Evolutionary conservation across 37 sponge, comb jelly and placozoan genomes (phyloP), one percentile per base, ranked within the genome.

Genomic region (Geodia barretti): DNA sequence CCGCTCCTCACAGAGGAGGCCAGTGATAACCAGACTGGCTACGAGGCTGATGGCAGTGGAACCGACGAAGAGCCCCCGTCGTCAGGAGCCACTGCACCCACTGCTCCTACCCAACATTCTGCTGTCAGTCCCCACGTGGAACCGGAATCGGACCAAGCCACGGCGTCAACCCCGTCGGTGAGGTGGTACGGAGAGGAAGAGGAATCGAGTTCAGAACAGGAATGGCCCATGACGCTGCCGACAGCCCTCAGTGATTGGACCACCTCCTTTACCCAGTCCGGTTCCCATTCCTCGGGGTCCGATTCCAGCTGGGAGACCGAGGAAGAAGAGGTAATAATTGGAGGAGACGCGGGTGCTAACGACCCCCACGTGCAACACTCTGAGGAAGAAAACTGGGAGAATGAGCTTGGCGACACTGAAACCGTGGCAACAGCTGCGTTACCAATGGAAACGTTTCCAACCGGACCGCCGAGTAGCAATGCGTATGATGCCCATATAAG

Each of bases 301-400:
- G 14, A 47, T 47, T 47, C 32, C 25, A 85, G 85, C 41, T 85
- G 80, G 81, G 76, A 70, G 40, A 79, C 87, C 19, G 86, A 79
- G 32, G 74, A 78, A 19, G 79, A 72, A n/a, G 79, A 86, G 37
- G 75, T 60, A 1, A 25, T 80, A 3, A 65, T 75, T 23, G 75
- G 76, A 42, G 59, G 28, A 41, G n/a, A 2, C 33, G 31, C n/a
- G 4, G 54, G 20, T 39, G 82, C 54, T 47, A 47, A 47, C 54
- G 54, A 47, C 7, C 54, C 54, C 14, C 54, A 47, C 7, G 54
- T 47, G 14, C n/a, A n/a, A n/a, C 54, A 47, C 11, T 47, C 54
- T 47, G 54, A 47, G 54, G 54, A 47, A 47, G 54, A 47, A 47
- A 47, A 47, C 54, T 47, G 54, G 54, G 54, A 47, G 11, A 47